Percentiles rank a stretch among this genome's conserved stretches.
Evolutionary conservation across 1,140 invertebrate genomes (phyloP).

Genomic region (Mya arenaria): DNA sequence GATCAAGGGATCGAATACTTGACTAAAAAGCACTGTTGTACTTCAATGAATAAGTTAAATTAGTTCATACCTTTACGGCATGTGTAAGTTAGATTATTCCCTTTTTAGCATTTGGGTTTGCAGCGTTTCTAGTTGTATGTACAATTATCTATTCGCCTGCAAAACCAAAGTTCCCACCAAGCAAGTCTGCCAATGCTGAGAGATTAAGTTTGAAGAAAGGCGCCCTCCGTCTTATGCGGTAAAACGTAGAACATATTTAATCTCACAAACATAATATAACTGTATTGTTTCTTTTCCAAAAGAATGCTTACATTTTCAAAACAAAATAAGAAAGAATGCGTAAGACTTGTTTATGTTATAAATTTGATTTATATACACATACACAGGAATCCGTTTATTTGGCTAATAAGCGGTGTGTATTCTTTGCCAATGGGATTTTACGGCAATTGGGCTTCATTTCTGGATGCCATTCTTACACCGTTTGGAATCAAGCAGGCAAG

Average conservation of each 20-base stretch:
- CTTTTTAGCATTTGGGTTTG: conserved; percentile 32
- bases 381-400: conserved; percentile 52
- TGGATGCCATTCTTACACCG: conserved; percentile 58
- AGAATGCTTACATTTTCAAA: too few species aligned
- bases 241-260: too few species aligned
- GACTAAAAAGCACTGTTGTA: too few species aligned
- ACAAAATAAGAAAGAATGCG: too few species aligned
- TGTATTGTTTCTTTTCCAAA: too few species aligned
- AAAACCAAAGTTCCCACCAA: conserved; percentile 75
- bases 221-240: too few species aligned
- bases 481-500: conserved; percentile 60
- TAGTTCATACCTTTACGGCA: too few species aligned
- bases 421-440: conserved; percentile 56
- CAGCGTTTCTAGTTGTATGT: conserved; percentile 61
- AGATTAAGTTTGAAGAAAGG: conserved; percentile 48
- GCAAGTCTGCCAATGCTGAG: conserved; percentile 63
- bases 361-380: neutral
- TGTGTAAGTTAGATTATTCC: too few species aligned
- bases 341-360: too few species aligned
- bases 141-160: conserved; percentile 77
- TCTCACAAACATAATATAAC: too few species aligned
- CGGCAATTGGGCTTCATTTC: conserved; percentile 54
- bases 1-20: too few species aligned
- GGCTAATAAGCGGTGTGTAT: conserved; percentile 57
- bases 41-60: too few species aligned